phyloP scores from a whole-genome alignment of 2,888 invertebrate species.

The Thera britannica region DNA sequence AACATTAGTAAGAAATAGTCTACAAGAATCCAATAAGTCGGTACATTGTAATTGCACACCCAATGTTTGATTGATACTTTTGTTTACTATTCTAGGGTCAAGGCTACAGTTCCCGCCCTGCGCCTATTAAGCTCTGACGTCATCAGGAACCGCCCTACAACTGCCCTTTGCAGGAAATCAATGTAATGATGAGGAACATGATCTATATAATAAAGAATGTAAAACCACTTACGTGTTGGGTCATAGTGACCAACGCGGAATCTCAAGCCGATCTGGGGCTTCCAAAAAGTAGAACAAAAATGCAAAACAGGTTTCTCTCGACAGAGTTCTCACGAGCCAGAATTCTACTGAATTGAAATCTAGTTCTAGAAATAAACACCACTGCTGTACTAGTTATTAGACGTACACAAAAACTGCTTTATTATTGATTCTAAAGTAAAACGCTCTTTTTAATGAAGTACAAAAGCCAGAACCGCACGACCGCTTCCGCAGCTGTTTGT shows the following conservation, averaged over 20 bases:
- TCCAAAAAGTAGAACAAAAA: conserved; percentile 22
- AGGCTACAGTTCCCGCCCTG: conserved; percentile 28
- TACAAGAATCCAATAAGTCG: neutral
- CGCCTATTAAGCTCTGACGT: conserved; percentile 28
- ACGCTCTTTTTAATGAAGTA: too few relatives aligned
- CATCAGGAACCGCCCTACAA: conserved; percentile 37
- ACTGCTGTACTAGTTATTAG: neutral
- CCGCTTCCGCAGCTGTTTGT: too few relatives aligned
- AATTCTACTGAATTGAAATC: neutral
- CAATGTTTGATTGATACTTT: conserved; percentile 15
- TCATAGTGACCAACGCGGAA: conserved; percentile 30
- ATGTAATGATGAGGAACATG: neutral
- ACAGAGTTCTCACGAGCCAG: conserved; percentile 1
- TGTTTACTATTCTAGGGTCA: conserved; percentile 28
- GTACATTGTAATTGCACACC: neutral
- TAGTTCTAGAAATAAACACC: neutral
- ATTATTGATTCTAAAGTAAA: too few relatives aligned
- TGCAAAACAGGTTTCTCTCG: conserved; percentile 27
- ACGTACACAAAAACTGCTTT: neutral
- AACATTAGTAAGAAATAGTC: too few relatives aligned
- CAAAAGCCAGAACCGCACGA: too few relatives aligned
- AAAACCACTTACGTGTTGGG: conserved; percentile 39
- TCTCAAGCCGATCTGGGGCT: conserved; percentile 17
- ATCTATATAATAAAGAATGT: neutral
- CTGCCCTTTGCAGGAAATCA: conserved; percentile 8